Evolutionary conservation across 2,797 vertebrate genomes (phyloP).

Genomic region (Octomys mimax): DNA sequence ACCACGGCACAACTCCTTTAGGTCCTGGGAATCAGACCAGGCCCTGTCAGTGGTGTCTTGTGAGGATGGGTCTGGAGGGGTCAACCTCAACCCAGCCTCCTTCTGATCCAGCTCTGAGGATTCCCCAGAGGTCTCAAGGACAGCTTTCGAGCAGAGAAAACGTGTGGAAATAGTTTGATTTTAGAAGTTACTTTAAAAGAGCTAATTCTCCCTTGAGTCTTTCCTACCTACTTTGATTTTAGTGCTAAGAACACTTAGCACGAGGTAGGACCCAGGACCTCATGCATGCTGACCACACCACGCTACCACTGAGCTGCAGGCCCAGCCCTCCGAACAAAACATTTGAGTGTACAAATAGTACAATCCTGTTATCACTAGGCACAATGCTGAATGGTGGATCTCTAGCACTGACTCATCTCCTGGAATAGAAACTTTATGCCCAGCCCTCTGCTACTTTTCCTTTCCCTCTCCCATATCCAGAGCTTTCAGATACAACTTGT

Average conservation of each 20-base stretch:
- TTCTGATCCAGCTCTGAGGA: not conserved
- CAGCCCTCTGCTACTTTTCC: not conserved
- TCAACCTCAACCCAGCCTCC: not conserved
- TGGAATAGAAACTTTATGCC: not conserved
- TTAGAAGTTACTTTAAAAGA: not conserved
- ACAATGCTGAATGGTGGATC: accelerated
- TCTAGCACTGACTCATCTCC: not conserved
- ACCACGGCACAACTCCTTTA: not conserved
- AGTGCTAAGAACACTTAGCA: not conserved
- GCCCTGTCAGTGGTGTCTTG: not conserved
- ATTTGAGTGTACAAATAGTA: not conserved
- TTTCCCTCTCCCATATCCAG: not conserved
- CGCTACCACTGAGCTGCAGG: not conserved
- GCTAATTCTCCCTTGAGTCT: not conserved
- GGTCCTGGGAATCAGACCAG: not conserved
- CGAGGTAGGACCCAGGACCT: not conserved
- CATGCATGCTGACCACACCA: no score
- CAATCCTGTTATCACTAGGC: accelerated
- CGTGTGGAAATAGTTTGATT: not conserved
- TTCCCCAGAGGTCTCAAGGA: not conserved
- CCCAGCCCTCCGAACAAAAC: not conserved
- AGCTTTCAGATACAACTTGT: slow-evolving; percentile 37
- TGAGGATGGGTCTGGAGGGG: no score
- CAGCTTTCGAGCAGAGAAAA: not conserved
- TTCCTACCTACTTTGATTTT: not conserved